Evolutionary conservation across 2,888 invertebrate species (phyloP).

Genomic region (Bombylius discolor): DNA sequence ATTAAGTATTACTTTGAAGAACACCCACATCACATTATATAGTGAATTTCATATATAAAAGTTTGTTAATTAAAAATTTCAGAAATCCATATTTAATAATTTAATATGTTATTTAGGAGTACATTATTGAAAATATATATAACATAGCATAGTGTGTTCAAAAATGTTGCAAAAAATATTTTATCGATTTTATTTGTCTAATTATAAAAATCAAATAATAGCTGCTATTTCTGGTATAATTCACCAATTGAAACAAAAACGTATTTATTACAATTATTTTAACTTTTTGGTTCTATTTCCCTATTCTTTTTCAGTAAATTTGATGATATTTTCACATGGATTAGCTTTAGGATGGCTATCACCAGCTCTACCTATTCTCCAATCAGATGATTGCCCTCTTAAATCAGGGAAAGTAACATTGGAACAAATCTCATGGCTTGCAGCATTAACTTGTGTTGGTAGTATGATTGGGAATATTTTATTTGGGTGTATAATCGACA

Average conservation of each 20-base stretch:
- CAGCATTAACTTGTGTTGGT: slow-evolving; percentile 26
- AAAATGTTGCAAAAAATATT: background rate
- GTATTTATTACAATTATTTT: too few relatives aligned
- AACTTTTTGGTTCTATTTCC: background rate
- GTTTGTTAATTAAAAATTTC: too few relatives aligned
- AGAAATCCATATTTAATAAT: too few relatives aligned
- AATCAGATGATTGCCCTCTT: slow-evolving; percentile 15
- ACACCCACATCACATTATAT: too few relatives aligned
- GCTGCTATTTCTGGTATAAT: slow-evolving; percentile 1
- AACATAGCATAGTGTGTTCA: too few relatives aligned
- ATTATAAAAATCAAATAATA: slow-evolving; percentile 1
- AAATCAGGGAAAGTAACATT: slow-evolving; percentile 15
- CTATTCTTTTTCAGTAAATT: slow-evolving; percentile 19
- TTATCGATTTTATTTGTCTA: background rate
- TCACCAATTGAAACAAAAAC: too few relatives aligned
- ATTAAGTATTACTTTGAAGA: too few relatives aligned
- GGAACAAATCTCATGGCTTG: slow-evolving; percentile 31
- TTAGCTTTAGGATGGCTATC: slow-evolving; percentile 29
- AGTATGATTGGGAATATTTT: slow-evolving; percentile 26
- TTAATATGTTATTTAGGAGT: too few relatives aligned
- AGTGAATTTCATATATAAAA: too few relatives aligned
- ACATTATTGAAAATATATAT: too few relatives aligned
- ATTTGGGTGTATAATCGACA: slow-evolving; percentile 24
- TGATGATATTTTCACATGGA: slow-evolving; percentile 29
- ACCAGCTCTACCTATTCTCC: slow-evolving; percentile 25